Base-by-base conservation (phyloP, 1,140 invertebrate species). In the Dendroctonus ponderosae region DNA sequence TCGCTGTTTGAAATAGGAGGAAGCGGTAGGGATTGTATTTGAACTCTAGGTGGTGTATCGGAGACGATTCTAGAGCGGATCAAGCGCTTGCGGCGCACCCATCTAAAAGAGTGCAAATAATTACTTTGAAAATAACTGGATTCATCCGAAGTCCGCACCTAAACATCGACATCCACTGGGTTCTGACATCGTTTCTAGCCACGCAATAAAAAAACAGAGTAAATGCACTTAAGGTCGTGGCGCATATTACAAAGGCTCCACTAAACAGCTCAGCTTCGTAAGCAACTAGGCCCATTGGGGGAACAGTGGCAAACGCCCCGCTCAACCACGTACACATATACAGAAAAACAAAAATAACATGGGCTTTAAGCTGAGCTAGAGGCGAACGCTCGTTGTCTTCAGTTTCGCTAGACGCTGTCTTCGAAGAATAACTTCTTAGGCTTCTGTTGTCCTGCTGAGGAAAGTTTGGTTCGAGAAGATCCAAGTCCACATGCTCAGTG, bases 201-300 rank as follows among this genome's bases (percentile, higher is more conserved):
- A 94, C 84, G 56, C 91, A 92, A 75, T 93, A 94, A 77, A 93
- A 96, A 50, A 93, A 85, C 8, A 95, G 76, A 37, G 93, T 87
- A 75, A 95, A 96, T n/a, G 89, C 80, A 0, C 91, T 92, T 52
- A 95, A 80, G 9, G 87, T 80, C 37, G 85, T 85, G 0, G 87
- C 84, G 38, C 87, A 88, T 7, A 90, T 76, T 0, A 88, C 87
- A 73, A 92, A 96, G 8, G 89, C 72, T 56, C 91, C 85, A 70
- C 91, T 90, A 74, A 93, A 94, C 39, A 91, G 82, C 40, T 88
- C 85, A 73, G 91, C 89, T 74, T 91, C 87, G 70, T 90, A 86
- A 0, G 86, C 83, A 63, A 89, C 75, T 12, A 81, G 78, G 42
- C 83, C 81, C 14, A 91, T 80, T 0, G 89, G 86, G 64, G 86